Evolutionary conservation across 1,140 invertebrate genomes (phyloP).

Genomic region (Rhyzopertha dominica): DNA sequence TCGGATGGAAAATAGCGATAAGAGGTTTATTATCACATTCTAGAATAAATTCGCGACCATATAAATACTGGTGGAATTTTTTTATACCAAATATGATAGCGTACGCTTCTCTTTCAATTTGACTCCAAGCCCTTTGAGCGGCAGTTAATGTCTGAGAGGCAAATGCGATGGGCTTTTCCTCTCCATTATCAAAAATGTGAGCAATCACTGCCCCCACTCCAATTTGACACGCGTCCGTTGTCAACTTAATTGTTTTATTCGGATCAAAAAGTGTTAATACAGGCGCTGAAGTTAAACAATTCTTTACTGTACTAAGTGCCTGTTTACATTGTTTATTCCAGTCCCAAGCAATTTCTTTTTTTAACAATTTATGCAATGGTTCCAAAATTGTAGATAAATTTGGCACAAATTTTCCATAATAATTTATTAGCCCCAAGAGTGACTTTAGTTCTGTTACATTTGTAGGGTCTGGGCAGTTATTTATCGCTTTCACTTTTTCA

Average conservation of each 20-base stretch:
- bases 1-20: constrained; percentile 41
- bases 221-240: constrained; percentile 20
- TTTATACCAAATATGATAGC: constrained; percentile 49
- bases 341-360: constrained; percentile 41
- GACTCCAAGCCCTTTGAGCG: constrained; percentile 47
- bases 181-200: constrained; percentile 27
- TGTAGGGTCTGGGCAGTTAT: too few species aligned
- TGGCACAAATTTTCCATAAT: constrained; percentile 24
- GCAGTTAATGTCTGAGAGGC: constrained; percentile 43
- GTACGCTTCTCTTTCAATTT: constrained; percentile 51
- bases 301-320: constrained; percentile 26
- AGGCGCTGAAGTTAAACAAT: constrained; percentile 24
- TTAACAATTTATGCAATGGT: constrained; percentile 29
- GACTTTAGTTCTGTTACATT: constrained; percentile 36
- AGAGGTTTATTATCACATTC: constrained; percentile 50
- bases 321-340: constrained; percentile 21
- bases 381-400: too few species aligned
- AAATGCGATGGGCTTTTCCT: constrained; percentile 44
- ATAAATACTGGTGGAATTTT: constrained; percentile 51
- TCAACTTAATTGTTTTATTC: constrained; percentile 16
- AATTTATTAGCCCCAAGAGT: constrained; percentile 38
- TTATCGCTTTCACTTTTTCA: too few species aligned
- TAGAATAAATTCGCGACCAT: constrained; percentile 47
- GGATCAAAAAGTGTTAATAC: constrained; percentile 21
- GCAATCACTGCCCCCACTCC: constrained; percentile 24